Evolutionary conservation across 2,888 invertebrate species (phyloP), one percentile per base, ranked within the genome.

Genomic region (Quadroppia sp.): DNA sequence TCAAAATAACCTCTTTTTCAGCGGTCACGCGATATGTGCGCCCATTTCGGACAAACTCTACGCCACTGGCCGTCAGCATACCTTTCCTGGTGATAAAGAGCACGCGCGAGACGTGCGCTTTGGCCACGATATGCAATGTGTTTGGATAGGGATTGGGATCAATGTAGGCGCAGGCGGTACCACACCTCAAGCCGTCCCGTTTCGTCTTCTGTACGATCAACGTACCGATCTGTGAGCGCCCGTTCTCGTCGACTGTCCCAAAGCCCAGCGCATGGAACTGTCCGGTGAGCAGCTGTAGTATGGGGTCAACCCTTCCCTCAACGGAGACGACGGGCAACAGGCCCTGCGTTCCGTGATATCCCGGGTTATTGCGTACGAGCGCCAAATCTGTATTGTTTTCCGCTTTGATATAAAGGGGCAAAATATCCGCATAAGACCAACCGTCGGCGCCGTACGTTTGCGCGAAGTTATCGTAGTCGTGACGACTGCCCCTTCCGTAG

Each of bases 131-230:
- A 53, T 73, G 48, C 7, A 73, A 42, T 40, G 69, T 70, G 0
- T 70, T 28, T 11, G 53, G 48, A 53, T 70, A 50, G 32, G 70
- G 69, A 50, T 73, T 73, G 20, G 73, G 73, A 20, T 69, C 70
- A 1, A 73, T 6, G 25, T 73, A 73, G 9, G 70, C 23, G 25
- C 70, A 70, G 4, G 48, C 50, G 28, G 70, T 69, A 17, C 67
- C 20, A 11, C 25, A 69, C 1, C 73, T 23, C 7, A 28, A 20
- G 0, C 73, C 73, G 15, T 45, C 7, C 3, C 7, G 2, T 11
- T 42, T 50, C 13, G 70, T 23, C 7, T 3, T 9, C 48, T 73
- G 69, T 11, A 13, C 25, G 23, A 48, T 50, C 48, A 32, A 32
- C 15, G 67, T 67, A 17, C 73, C 73, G 17, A 30, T 1, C 45